Base-by-base conservation (phyloP, 2,888 invertebrate species). In the Metacarcinus magister region DNA sequence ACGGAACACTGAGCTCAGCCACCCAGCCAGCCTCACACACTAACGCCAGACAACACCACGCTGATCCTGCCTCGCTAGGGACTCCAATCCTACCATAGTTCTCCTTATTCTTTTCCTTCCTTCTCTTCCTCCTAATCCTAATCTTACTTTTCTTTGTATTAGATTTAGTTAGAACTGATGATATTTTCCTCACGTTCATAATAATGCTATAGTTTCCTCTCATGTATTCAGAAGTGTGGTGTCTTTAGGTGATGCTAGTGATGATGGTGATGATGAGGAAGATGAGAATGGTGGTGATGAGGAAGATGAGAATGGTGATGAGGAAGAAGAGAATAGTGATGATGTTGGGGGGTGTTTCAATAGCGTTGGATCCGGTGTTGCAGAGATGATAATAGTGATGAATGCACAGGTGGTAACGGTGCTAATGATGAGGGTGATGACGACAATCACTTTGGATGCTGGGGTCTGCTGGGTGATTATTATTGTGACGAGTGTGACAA, bases 1-100 rank as follows among this genome's bases (percentile, higher is more conserved):
- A 94, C 95, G 89, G 67, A 94, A 96, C 95, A 96, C 95, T 96
- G 94, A 94, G 75, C 93, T 43, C 23, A n/a, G 23, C n/a, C 23
- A 23, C 67, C n/a, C 23, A 4, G 67, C 48, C 87, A 44, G 46
- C 87, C 82, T 46, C 87, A 16, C 94, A 46, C 19, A 19, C 48
- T 87, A 32, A 87, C 32, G 54, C 39, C 48, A 43, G 23, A 5
- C 75, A 67, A 28, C 93, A 43, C 32, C 16, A 44, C 90, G 43
- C 44, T 39, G 90, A 32, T 67, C 93, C 92, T 54, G 48, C 54
- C 48, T 48, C 54, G 13, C 2, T 2, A 10, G 13, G 13, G 10
- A 28, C 48, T 28, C 54, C 28, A 0, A 3, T 10, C 91, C 39
- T n/a, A 16, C 32, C 91, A 32, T 92, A 39, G 39, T 39, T 43